These are phyloP conservation scores for Bergia puertoricense DNA, from an alignment of 92 coral and sea anemone species.

Conservation along the genomic window DNA sequence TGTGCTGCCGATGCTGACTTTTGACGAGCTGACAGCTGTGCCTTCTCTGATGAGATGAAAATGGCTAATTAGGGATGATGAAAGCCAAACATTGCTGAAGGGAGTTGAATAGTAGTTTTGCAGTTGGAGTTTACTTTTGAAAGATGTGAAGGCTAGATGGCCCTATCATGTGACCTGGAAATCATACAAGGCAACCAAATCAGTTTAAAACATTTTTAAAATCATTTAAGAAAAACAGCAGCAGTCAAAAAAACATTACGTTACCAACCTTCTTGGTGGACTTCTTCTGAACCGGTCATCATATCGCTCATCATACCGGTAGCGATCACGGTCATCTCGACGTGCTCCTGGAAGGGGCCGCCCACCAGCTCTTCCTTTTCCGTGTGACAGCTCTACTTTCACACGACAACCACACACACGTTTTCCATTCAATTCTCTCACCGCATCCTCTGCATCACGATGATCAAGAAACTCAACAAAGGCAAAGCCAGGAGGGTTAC, in stretches of 20 bases:
- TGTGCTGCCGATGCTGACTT: constrained; percentile 34
- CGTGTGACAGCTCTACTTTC: constrained; percentile 79
- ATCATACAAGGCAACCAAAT: constrained; percentile 42
- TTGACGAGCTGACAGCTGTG: constrained; percentile 40
- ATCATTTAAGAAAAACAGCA: constrained; percentile 8
- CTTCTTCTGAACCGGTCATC: constrained; percentile 29
- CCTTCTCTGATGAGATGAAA: constrained; percentile 38
- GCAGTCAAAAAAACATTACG: background rate
- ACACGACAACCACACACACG: constrained; percentile 80
- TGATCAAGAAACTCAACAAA: constrained; percentile 85
- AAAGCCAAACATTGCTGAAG: constrained; percentile 47
- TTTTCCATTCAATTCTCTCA: constrained; percentile 71
- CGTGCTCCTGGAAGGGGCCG: constrained; percentile 55
- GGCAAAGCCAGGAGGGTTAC: constrained; percentile 98
- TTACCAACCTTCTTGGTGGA: constrained; percentile 36
- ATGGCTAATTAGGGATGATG: constrained; percentile 47
- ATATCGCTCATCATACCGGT: background rate
- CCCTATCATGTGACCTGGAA: constrained; percentile 42
- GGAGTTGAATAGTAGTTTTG: constrained; percentile 36
- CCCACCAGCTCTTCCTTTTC: constrained; percentile 62
- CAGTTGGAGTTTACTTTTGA: constrained; percentile 35
- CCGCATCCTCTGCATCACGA: constrained; percentile 94
- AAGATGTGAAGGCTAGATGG: constrained; percentile 38
- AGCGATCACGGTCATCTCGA: constrained; percentile 28
- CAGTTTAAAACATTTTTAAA: constrained; percentile 27